Conservation (phyloP, 2,797 vertebrate species). For the Adelosebastes latens region DNA sequence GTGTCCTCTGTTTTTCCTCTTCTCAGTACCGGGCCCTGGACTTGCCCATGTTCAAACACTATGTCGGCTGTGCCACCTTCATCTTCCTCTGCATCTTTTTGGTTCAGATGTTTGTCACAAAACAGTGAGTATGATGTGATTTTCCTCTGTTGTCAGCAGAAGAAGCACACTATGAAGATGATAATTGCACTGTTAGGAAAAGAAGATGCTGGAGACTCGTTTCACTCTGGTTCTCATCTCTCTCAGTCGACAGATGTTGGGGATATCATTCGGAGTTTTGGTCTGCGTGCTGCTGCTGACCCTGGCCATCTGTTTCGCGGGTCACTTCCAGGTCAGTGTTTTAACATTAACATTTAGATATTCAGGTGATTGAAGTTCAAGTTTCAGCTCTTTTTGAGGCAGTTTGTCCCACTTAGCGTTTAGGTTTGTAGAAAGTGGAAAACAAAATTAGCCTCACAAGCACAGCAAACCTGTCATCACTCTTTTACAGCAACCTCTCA, state of each 20-base stretch:
- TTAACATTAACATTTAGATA: conserved; percentile 6
- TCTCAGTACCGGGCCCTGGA: conserved; percentile 92
- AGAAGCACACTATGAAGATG: background rate
- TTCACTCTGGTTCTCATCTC: conserved; percentile 4
- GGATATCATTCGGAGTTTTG: conserved; percentile 86
- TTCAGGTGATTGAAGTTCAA: background rate
- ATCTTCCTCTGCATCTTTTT: conserved; percentile 93
- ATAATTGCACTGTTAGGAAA: background rate
- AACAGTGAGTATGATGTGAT: conserved; percentile 82
- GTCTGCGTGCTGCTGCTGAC: conserved; percentile 84
- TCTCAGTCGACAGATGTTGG: conserved; percentile 81
- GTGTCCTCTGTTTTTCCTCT: background rate
- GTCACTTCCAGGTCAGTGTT: conserved; percentile 88
- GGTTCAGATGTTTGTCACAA: conserved; percentile 89
- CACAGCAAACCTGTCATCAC: background rate
- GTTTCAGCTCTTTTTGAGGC: background rate
- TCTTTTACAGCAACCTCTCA: background rate
- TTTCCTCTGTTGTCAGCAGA: background rate
- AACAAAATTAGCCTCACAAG: background rate
- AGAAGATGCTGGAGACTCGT: background rate
- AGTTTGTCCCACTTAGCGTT: background rate
- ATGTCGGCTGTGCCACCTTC: conserved; percentile 89
- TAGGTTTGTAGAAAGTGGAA: background rate
- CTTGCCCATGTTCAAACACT: conserved; percentile 89
- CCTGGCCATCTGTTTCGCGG: conserved; percentile 89